A percentile compares a stretch with the other conserved stretches of the same genome.
phyloP scores from a whole-genome alignment of 1,140 invertebrate species.

The Adelges cooleyi region DNA sequence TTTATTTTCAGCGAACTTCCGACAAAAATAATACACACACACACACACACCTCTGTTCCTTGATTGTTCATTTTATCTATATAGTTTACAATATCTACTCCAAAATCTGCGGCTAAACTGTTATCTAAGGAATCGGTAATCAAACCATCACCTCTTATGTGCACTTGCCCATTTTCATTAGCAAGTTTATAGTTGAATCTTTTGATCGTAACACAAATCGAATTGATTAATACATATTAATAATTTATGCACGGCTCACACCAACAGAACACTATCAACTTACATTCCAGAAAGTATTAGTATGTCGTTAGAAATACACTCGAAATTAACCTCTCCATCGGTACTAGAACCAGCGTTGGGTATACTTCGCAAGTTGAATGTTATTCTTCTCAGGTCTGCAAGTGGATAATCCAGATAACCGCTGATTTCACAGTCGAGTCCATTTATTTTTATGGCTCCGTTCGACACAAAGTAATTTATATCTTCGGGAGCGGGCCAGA shows the following conservation, averaged over 20 bases:
- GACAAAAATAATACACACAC: too few species aligned
- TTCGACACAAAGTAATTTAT: background rate
- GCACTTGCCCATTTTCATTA: too few species aligned
- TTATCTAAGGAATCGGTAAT: too few species aligned
- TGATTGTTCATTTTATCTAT: background rate
- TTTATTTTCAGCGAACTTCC: too few species aligned
- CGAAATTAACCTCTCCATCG: background rate
- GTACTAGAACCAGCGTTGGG: background rate
- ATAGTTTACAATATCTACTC: background rate
- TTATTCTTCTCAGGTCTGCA: background rate
- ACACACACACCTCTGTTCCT: slow-evolving; percentile 2
- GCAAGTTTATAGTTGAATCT: too few species aligned
- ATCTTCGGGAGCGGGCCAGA: background rate
- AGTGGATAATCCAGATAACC: background rate
- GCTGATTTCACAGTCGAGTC: background rate
- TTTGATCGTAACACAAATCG: too few species aligned
- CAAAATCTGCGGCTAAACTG: background rate
- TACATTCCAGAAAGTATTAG: background rate
- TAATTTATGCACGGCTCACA: too few species aligned
- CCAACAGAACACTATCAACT: background rate
- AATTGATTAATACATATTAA: too few species aligned
- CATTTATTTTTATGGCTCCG: background rate
- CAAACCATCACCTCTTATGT: too few species aligned
- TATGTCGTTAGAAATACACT: background rate
- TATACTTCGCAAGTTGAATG: background rate